Conservation (phyloP, 2,888 invertebrate species). For the Pyrgus malvae region DNA sequence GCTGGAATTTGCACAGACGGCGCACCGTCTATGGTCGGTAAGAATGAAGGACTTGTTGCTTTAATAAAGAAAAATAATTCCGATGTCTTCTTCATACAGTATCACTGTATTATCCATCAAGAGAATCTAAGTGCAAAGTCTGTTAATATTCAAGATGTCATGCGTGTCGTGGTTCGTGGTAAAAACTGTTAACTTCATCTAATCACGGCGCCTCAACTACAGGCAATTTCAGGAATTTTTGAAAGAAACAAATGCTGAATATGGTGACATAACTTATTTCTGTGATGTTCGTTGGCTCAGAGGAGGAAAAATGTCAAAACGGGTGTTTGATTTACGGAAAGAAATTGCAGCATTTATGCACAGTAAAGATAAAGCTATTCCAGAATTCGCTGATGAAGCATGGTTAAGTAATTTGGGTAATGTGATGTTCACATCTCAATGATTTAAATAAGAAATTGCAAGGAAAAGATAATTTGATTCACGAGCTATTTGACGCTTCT, state of each 20-base stretch:
- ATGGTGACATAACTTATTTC: slow-evolving; percentile 30
- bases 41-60: slow-evolving; percentile 35
- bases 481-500: too few species aligned
- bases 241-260: slow-evolving; percentile 28
- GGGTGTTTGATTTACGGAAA: slow-evolving; percentile 17
- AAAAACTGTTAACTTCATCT: slow-evolving; percentile 32
- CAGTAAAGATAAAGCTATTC: slow-evolving; percentile 24
- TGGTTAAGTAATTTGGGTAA: slow-evolving; percentile 10
- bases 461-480: slow-evolving; percentile 29
- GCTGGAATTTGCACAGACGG: slow-evolving; percentile 34
- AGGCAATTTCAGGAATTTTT: slow-evolving; percentile 32
- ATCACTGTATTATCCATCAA: slow-evolving; percentile 18
- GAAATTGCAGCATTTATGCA: slow-evolving; percentile 17
- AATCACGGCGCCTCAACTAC: slow-evolving; percentile 31
- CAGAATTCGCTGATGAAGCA: slow-evolving; percentile 29
- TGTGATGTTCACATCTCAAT: slow-evolving; percentile 7
- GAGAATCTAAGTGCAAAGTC: slow-evolving; percentile 18
- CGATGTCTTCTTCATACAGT: slow-evolving; percentile 30
- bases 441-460: slow-evolving; percentile 26
- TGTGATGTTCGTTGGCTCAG: slow-evolving; percentile 28
- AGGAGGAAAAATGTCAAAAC: slow-evolving; percentile 11
- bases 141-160: slow-evolving; percentile 22
- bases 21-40: slow-evolving; percentile 35
- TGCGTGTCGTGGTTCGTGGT: slow-evolving; percentile 31
- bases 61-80: slow-evolving; percentile 30